Conservation (phyloP, 2,113 vertebrate species). For the Pituophis catenifer region DNA sequence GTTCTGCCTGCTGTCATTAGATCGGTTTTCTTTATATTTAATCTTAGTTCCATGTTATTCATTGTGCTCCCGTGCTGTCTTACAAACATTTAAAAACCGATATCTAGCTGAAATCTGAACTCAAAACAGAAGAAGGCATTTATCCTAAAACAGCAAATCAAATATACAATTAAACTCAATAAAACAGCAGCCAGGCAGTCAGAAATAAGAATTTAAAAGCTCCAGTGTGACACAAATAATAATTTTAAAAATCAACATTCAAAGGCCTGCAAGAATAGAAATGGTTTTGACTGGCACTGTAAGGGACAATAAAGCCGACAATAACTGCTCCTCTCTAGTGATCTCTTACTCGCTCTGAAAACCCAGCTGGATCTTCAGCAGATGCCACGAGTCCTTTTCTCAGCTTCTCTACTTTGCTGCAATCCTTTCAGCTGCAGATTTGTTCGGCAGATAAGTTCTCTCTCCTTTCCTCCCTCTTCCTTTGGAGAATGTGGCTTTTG, state of each 20-base stretch:
- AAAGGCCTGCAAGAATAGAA: not conserved
- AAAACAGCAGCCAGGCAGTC: not conserved
- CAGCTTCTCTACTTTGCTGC: not conserved
- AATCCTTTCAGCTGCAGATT: not conserved
- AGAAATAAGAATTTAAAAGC: not conserved
- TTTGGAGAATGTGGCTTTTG: not conserved
- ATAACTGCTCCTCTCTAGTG: not conserved
- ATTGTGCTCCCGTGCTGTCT: not conserved
- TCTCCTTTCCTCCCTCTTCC: not conserved
- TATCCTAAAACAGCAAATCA: not conserved
- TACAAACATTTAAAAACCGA: not conserved
- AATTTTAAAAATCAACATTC: not conserved
- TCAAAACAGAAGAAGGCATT: not conserved
- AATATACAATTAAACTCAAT: not conserved
- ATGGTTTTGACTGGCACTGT: not conserved
- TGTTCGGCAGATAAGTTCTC: not conserved
- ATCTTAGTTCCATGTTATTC: not conserved
- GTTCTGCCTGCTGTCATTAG: not conserved
- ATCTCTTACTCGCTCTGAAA: not conserved
- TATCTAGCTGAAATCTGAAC: not conserved
- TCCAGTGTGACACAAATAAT: not conserved
- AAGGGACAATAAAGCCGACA: not conserved
- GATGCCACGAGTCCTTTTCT: not conserved
- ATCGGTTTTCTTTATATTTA: not conserved
- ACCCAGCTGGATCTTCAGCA: not conserved